phyloP scores from a whole-genome alignment of 2,797 vertebrate species.

The Neostethus bicornis region DNA sequence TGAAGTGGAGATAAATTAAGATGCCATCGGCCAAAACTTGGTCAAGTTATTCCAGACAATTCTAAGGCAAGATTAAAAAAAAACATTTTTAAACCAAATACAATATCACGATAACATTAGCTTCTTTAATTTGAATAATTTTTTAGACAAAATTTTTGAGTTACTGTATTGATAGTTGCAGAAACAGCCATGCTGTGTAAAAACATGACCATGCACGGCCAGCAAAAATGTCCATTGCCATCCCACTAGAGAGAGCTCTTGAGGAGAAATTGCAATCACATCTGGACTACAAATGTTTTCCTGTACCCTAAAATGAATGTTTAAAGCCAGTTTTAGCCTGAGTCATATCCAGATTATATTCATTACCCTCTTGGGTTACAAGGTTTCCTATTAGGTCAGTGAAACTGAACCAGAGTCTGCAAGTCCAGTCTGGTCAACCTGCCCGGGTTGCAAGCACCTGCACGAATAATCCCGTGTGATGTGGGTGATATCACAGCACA shows the following conservation, averaged over 20 bases:
- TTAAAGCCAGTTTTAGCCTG: conserved; percentile 8
- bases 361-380: conserved; percentile 13
- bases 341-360: conserved; percentile 14
- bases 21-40: no score
- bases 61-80: no score
- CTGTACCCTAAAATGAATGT: background rate
- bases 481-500: conserved; percentile 74
- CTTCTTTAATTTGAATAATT: no score
- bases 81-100: no score
- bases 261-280: background rate
- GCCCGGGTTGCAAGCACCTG: conserved; percentile 69
- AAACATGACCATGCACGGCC: background rate
- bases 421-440: conserved; percentile 12
- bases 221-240: conserved; percentile 25
- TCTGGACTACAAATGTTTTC: conserved; percentile 1
- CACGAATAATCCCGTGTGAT: conserved; percentile 71
- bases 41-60: no score
- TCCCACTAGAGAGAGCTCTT: conserved; percentile 51
- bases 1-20: no score
- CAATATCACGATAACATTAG: no score
- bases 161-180: background rate
- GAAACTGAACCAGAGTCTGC: conserved; percentile 70
- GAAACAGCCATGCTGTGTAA: background rate
- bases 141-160: no score
- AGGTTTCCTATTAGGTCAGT: conserved; percentile 38